Base-by-base conservation (phyloP, 2,113 vertebrate species). In the Reinhardtius hippoglossoides region DNA sequence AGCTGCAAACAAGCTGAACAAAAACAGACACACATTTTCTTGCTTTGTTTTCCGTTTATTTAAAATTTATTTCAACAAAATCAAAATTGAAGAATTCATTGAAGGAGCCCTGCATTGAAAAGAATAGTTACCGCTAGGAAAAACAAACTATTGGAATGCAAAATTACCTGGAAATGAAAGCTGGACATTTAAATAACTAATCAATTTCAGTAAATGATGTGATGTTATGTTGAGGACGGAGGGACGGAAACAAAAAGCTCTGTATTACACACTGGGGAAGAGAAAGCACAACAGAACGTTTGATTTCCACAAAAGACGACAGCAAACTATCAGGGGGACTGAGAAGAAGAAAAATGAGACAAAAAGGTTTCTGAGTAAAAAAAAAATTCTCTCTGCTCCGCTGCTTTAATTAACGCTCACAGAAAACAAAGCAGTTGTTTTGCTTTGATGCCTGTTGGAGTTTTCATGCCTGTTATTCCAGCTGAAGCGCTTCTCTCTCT, bases 351-450 rank as follows among this genome's bases (percentile, higher is more conserved):
- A 84, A 71, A 84, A 73, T 52, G 70, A 87, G 73, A 90, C 79
- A 89, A 91, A 92, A 89, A 86, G 76, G 65, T 78, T 89, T 78
- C 71, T 72, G 62, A 69, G 37, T 62, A 40, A 50, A 20, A 21
- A 57, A 57, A 65, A 16, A 60, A 54, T 42, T 10, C 10, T 42
- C 46, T 70, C 71, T 63, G 69, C 81, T 50, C 46, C 46, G 57
- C 76, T 73, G 87, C 88, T 88, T 89, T 91, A 92, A 94, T 94
- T 94, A 93, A 88, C 65, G 70, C 82, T 87, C 35, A 44, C 44
- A 65, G 85, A 89, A 94, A 92, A 93, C 92, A 95, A 93, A 91
- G 91, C 88, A 88, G 81, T 76, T 88, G 83, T 90, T 93, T 93
- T 91, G 88, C 91, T 94, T 93, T 92, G 91, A 94, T 94, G 90